Base-by-base conservation (phyloP, 2,797 vertebrate species). In the Gallinago stenura region DNA sequence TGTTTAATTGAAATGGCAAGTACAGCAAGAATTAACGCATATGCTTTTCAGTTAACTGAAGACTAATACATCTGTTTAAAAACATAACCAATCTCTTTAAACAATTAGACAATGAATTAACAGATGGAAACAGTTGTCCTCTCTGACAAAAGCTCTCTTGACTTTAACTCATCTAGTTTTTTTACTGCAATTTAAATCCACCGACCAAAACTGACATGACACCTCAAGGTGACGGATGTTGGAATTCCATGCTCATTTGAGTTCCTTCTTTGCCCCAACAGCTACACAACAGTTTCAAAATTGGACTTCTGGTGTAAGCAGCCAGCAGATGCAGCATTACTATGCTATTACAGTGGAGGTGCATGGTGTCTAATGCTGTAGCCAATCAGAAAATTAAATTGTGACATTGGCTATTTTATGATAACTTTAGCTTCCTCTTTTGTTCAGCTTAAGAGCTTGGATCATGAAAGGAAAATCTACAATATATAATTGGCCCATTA, bases 41-140 rank as follows among this genome's bases (percentile, higher is more conserved):
- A 85, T 6, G 18, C 16, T 57, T 71, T 10, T 15, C n/a, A 61
- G n/a, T 37, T 46, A 81, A 17, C 4, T 71, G 14, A 86, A 83
- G 64, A 57, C 7, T 41, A 61, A 82, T 3, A 11, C 3, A 66
- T 35, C 31, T 39, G n/a, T 43, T 89, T 30, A 72, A 62, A 65
- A 57, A 79, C 33, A 65, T 4, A 75, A 53, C 3, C 19, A 19
- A 64, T 8, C 19, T 50, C 33, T 60, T 73, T 19, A 57, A 86
- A 80, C 30, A 81, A 70, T 54, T 30, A 79, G 65, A 64, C 37
- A 70, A 51, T 46, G 41, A 81, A 83, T 72, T 93, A 83, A 73
- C 39, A 88, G 28, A 91, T 19, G n/a, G 39, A 33, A 48, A 68
- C 39, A 93, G 53, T 2, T 78, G 43, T 24, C 41, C 7, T n/a